These are phyloP conservation scores for Conus canariensis DNA, from an alignment of 2,888 invertebrate species.

Conservation along the genomic window DNA sequence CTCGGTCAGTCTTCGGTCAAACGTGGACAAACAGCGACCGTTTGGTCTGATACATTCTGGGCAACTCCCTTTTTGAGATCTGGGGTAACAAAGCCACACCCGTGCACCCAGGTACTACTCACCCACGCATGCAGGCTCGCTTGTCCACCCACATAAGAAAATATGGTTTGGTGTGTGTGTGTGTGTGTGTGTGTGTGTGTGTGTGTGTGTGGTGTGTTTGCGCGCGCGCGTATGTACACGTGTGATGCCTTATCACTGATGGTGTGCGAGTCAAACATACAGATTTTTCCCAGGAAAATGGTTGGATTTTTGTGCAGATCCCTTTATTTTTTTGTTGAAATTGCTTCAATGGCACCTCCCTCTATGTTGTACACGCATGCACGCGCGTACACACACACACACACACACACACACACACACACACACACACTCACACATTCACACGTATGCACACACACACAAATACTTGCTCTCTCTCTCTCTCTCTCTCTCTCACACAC, in stretches of 20 bases:
- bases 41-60: no score
- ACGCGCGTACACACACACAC: background rate
- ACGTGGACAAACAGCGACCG: background rate
- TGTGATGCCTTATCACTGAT: no score
- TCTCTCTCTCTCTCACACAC: background rate
- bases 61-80: no score
- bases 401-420: conserved; percentile 6
- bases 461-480: background rate
- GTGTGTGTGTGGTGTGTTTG: no score
- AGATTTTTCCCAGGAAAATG: no score
- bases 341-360: no score
- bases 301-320: no score
- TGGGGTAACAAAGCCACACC: background rate
- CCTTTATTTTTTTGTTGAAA: no score
- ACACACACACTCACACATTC: background rate
- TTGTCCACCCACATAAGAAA: background rate
- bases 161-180: no score
- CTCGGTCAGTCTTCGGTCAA: background rate
- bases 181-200: no score
- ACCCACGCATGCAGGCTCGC: background rate
- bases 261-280: no score
- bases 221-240: no score
- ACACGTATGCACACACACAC: background rate
- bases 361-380: background rate
- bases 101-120: background rate